Conservation (phyloP, 2,888 invertebrate genomes). For the Aleiodes alternator region DNA sequence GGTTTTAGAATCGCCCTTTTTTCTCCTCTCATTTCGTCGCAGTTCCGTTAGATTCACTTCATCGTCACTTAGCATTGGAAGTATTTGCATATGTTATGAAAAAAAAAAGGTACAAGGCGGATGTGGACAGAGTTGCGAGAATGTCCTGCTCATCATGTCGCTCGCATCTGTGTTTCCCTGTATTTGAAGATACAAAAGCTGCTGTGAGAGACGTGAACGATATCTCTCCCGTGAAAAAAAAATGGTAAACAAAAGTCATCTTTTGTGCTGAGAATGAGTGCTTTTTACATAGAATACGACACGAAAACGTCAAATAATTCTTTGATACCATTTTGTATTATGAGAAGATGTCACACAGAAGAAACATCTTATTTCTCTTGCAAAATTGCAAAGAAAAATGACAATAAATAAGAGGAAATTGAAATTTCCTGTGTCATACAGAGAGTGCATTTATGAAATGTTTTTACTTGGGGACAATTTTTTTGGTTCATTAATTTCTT, state of each 20-base stretch:
- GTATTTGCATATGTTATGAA: neutral
- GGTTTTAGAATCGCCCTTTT: neutral
- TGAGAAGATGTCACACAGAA: neutral
- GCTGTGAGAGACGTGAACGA: slow-evolving; percentile 53
- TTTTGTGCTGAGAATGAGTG: slow-evolving; percentile 6
- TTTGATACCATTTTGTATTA: neutral
- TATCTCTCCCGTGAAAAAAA: slow-evolving; percentile 41
- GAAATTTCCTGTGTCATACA: too few relatives aligned
- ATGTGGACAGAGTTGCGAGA: slow-evolving; percentile 58
- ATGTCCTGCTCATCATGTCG: slow-evolving; percentile 40
- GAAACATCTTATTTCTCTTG: too few relatives aligned
- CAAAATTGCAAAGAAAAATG: too few relatives aligned
- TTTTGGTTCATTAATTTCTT: too few relatives aligned
- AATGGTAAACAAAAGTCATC: slow-evolving; percentile 38
- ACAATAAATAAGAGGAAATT: too few relatives aligned
- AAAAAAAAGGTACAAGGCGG: slow-evolving; percentile 48
- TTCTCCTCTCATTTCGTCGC: too few relatives aligned
- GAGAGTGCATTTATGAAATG: too few relatives aligned
- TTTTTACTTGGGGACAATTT: too few relatives aligned
- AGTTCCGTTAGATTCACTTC: too few relatives aligned
- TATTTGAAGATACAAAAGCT: too few relatives aligned
- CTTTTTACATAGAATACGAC: neutral
- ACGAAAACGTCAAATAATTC: neutral
- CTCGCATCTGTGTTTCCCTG: slow-evolving; percentile 27
- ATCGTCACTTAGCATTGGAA: neutral